Evolutionary conservation across 1,140 invertebrate species (phyloP).

Genomic region (Helicorthomorpha holstii): DNA sequence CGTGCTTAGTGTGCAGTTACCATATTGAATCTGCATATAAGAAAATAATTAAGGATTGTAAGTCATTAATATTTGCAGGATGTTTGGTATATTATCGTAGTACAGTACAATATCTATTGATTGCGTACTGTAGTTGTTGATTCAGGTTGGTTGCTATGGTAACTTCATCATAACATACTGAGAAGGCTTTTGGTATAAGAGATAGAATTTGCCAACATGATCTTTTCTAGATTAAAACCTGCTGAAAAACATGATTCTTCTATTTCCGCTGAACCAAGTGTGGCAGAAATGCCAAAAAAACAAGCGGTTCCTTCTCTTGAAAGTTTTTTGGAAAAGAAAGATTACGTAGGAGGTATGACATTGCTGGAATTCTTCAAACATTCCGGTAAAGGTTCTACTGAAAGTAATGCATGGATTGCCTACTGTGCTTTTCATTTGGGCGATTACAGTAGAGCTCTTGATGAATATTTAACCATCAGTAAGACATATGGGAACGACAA

Average conservation of each 20-base stretch:
- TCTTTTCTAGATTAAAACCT: background rate
- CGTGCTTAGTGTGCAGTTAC: too few species aligned
- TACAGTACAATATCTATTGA: too few species aligned
- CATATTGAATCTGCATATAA: too few species aligned
- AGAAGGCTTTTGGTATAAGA: too few species aligned
- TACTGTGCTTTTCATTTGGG: constrained; percentile 91
- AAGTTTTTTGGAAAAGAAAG: constrained; percentile 70
- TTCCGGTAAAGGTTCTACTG: constrained; percentile 36
- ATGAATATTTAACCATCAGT: background rate
- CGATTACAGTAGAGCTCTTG: constrained; percentile 62
- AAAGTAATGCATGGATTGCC: constrained; percentile 69
- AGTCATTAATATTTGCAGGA: too few species aligned
- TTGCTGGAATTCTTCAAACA: constrained; percentile 53
- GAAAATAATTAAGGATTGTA: too few species aligned
- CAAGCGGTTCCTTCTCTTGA: constrained; percentile 55
- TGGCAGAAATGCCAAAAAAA: background rate
- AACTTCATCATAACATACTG: too few species aligned
- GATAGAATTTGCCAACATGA: too few species aligned
- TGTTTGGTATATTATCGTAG: too few species aligned
- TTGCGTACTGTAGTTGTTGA: too few species aligned
- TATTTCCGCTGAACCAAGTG: too few species aligned
- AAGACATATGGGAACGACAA: constrained; percentile 5
- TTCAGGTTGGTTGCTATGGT: too few species aligned
- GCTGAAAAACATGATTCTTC: background rate
- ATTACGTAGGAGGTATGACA: constrained; percentile 87